Evolutionary conservation across 1,140 invertebrate genomes (phyloP).

Genomic region (Saxidomus purpurata): DNA sequence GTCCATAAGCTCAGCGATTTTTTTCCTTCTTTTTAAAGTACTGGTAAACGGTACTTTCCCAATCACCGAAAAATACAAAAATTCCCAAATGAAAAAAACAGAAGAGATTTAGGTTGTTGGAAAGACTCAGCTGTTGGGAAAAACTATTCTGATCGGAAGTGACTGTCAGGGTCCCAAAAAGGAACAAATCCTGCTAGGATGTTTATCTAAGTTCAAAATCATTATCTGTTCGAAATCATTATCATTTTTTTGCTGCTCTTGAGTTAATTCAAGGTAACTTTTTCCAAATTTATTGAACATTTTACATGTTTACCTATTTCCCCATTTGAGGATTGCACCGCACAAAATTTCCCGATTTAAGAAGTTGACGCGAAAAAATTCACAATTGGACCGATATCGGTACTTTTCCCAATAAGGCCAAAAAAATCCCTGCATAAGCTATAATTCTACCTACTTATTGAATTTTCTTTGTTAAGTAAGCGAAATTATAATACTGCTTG

Average conservation of each 20-base stretch:
- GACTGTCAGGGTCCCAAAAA: constrained; percentile 17
- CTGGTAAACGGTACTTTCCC: constrained; percentile 21
- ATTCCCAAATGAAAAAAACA: constrained; percentile 23
- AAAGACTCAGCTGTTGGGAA: not conserved
- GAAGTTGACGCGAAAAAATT: constrained; percentile 15
- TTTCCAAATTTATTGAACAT: constrained; percentile 28
- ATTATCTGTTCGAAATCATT: constrained; percentile 24
- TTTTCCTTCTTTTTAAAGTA: constrained; percentile 28
- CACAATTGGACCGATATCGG: constrained; percentile 24
- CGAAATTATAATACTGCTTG: constrained; percentile 20
- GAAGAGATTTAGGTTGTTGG: constrained; percentile 19
- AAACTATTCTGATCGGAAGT: constrained; percentile 14
- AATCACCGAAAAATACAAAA: constrained; percentile 24
- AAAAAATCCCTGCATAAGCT: constrained; percentile 14
- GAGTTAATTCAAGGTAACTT: not conserved
- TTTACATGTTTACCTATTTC: constrained; percentile 27
- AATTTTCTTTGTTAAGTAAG: constrained; percentile 22
- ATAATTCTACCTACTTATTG: constrained; percentile 23
- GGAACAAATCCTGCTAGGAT: constrained; percentile 17
- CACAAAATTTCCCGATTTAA: constrained; percentile 22
- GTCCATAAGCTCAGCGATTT: constrained; percentile 24
- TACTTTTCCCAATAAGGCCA: constrained; percentile 19
- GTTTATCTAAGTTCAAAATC: constrained; percentile 27
- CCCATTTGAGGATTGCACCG: constrained; percentile 23
- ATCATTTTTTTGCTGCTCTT: constrained; percentile 1